Conservation (phyloP, 30 jellyfish, hydroid and myxozoan genomes). For the Aurelia sp. region DNA sequence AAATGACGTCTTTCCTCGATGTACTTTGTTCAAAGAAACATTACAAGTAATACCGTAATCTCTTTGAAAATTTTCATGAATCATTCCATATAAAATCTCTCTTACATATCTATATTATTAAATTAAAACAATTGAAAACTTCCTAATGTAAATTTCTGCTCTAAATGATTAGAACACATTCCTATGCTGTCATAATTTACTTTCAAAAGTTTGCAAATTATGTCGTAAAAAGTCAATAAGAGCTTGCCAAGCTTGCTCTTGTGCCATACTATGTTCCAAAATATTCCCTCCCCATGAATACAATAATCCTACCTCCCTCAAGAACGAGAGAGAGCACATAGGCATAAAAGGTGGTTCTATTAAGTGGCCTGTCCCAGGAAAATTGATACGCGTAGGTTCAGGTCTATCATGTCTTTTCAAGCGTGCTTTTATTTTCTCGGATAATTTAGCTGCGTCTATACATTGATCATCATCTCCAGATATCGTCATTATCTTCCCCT, state of each 20-base stretch:
- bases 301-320: background rate
- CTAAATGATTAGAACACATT: too few relatives aligned
- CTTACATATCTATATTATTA: too few relatives aligned
- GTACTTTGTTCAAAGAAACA: too few relatives aligned
- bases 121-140: too few relatives aligned
- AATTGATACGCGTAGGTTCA: background rate
- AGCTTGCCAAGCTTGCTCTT: conserved; percentile 53
- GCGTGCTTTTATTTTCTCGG: background rate
- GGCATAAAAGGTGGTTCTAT: conserved; percentile 29
- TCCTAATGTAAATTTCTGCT: too few relatives aligned
- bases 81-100: too few relatives aligned
- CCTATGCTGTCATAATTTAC: background rate
- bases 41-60: too few relatives aligned
- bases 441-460: background rate
- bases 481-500: background rate
- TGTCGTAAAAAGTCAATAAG: conserved; percentile 17
- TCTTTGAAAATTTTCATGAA: too few relatives aligned
- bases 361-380: too few relatives aligned
- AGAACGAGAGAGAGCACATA: conserved; percentile 15
- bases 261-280: conserved; percentile 28
- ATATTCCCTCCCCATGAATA: conserved; percentile 45
- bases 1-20: too few relatives aligned
- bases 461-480: conserved; percentile 25
- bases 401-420: background rate
- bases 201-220: background rate